Percentiles rank a stretch among this genome's conserved stretches.
phyloP scores from a whole-genome alignment of 2,113 vertebrate genomes.

The Pituophis catenifer region DNA sequence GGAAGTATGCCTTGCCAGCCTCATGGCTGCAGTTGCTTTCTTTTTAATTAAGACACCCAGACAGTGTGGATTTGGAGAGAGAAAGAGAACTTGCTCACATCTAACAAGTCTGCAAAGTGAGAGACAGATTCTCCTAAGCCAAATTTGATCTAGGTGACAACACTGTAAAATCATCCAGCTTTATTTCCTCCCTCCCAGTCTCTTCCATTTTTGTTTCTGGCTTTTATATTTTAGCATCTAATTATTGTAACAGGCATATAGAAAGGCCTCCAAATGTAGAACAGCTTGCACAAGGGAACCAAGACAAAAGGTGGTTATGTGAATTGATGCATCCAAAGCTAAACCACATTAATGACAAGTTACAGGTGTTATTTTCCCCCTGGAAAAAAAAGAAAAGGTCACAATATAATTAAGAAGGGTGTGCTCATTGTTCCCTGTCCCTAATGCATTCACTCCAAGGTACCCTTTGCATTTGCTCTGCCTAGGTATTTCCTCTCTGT shows the following conservation, averaged over 20 bases:
- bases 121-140: constrained; percentile 19
- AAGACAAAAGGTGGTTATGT: constrained; percentile 46
- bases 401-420: constrained; percentile 50
- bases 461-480: constrained; percentile 10
- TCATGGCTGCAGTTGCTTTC: neutral
- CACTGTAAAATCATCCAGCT: constrained; percentile 37
- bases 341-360: constrained; percentile 55
- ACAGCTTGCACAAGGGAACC: constrained; percentile 37
- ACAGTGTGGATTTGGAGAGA: neutral
- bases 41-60: neutral
- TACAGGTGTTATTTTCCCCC: constrained; percentile 48
- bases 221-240: constrained; percentile 53
- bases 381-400: constrained; percentile 49
- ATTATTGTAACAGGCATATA: constrained; percentile 61
- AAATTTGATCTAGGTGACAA: constrained; percentile 38
- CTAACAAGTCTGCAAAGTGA: constrained; percentile 17
- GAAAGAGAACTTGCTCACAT: neutral
- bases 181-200: neutral
- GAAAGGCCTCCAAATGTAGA: constrained; percentile 50
- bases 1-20: neutral
- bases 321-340: constrained; percentile 43
- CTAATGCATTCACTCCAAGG: constrained; percentile 16
- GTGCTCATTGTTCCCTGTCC: constrained; percentile 17
- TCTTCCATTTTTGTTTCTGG: constrained; percentile 13
- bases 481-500: constrained; percentile 8